These are phyloP conservation scores for Pygocentrus nattereri DNA, from an alignment of 2,797 vertebrate species.

Conservation along the genomic window DNA sequence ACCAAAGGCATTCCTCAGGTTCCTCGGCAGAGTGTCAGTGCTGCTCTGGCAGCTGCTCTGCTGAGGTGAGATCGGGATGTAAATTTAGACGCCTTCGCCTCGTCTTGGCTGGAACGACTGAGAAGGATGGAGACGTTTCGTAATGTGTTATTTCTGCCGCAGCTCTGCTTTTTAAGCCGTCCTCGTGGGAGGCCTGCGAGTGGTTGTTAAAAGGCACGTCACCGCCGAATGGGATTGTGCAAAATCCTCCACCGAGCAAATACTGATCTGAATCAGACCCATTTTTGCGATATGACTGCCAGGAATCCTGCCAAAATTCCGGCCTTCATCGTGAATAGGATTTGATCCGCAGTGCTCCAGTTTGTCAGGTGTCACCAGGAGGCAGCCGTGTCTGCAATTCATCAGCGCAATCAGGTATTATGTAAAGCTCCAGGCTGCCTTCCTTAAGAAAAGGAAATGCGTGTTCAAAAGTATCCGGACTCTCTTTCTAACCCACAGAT, in stretches of 20 bases:
- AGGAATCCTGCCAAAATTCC: background rate
- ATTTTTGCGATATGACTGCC: background rate
- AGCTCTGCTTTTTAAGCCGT: background rate
- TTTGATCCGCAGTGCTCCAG: background rate
- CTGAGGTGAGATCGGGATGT: constrained; percentile 8
- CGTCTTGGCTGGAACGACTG: background rate
- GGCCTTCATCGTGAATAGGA: constrained; percentile 14
- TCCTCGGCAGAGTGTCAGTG: background rate
- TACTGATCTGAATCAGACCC: background rate
- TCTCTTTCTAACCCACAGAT: too few species aligned
- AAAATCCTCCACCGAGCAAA: background rate
- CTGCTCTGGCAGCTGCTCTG: constrained; percentile 10
- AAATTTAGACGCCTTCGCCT: constrained; percentile 5
- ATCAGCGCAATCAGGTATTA: background rate
- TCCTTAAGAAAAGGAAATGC: background rate
- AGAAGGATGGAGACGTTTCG: background rate
- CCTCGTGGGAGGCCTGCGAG: background rate
- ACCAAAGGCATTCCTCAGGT: constrained; percentile 3
- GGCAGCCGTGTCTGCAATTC: background rate
- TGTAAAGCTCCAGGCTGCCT: background rate
- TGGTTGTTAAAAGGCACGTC: constrained; percentile 2
- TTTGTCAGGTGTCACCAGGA: constrained; percentile 7
- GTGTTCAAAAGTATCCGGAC: background rate
- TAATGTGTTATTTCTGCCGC: background rate
- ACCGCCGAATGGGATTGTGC: background rate